phyloP scores from a whole-genome alignment of 1,140 invertebrate genomes.

The Euura lappo region DNA sequence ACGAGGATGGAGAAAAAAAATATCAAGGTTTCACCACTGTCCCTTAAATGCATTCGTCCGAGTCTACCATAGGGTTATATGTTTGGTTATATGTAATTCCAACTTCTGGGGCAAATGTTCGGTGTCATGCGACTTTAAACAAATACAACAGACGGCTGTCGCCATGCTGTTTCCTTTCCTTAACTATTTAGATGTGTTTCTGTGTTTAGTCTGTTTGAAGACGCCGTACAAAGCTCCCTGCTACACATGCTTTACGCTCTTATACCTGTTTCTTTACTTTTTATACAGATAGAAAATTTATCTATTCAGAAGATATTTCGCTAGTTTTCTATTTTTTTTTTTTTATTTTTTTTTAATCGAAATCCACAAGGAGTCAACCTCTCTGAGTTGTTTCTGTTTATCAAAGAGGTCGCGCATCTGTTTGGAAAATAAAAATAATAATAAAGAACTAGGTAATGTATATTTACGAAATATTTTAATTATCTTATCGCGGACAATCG shows the following conservation, averaged over 20 bases:
- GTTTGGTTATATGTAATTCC: conserved; percentile 36
- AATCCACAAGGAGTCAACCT: not conserved
- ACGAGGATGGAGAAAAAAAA: not conserved
- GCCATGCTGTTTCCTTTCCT: conserved; percentile 37
- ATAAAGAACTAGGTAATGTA: conserved; percentile 11
- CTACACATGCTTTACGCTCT: no score
- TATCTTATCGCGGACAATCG: conserved; percentile 56
- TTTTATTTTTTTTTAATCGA: not conserved
- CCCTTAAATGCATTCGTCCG: not conserved
- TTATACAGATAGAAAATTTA: no score
- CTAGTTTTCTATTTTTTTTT: not conserved
- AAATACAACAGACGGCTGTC: conserved; percentile 45
- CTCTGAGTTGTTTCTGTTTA: not conserved
- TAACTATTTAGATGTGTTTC: conserved; percentile 34
- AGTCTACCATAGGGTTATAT: conserved; percentile 1
- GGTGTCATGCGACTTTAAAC: conserved; percentile 40
- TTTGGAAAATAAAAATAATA: not conserved
- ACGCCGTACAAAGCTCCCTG: not conserved
- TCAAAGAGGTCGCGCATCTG: not conserved
- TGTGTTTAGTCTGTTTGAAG: conserved; percentile 14
- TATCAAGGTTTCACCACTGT: not conserved
- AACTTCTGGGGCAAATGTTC: conserved; percentile 44
- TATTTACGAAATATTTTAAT: conserved; percentile 60
- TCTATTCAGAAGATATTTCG: not conserved
- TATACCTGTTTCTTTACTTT: no score